Percentiles rank a stretch among this genome's conserved stretches.
phyloP scores from a whole-genome alignment of 2,888 invertebrate species.

The Drosophila bunnanda region DNA sequence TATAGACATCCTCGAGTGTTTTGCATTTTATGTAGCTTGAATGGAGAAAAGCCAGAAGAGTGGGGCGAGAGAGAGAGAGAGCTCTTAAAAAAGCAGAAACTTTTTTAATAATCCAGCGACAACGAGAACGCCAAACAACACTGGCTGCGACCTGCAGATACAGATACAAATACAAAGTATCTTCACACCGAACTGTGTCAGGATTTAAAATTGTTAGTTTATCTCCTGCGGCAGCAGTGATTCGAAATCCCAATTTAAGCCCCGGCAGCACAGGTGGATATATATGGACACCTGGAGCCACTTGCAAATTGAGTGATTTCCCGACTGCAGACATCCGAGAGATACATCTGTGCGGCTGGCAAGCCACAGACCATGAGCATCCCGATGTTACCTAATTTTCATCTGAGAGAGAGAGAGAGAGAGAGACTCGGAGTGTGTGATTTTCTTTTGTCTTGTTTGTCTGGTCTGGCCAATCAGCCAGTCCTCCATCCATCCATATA shows the following conservation, averaged over 20 bases:
- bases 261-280: neutral
- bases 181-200: slow-evolving; percentile 36
- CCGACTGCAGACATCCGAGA: slow-evolving; percentile 6
- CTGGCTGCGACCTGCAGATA: slow-evolving; percentile 17
- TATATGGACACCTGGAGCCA: slow-evolving; percentile 27
- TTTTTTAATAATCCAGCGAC: slow-evolving; percentile 76
- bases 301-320: slow-evolving; percentile 35
- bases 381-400: slow-evolving; percentile 27
- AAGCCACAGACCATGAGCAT: slow-evolving; percentile 31
- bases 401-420: neutral
- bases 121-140: slow-evolving; percentile 33
- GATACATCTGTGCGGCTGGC: slow-evolving; percentile 17
- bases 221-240: slow-evolving; percentile 45
- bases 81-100: slow-evolving; percentile 72
- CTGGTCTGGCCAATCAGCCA: slow-evolving; percentile 20
- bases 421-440: slow-evolving; percentile 8
- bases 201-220: slow-evolving; percentile 73
- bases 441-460: slow-evolving; percentile 14
- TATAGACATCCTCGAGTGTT: slow-evolving; percentile 74
- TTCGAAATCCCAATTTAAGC: slow-evolving; percentile 37
- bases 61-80: neutral
- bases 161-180: slow-evolving; percentile 34
- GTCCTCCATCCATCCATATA: neutral
- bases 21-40: slow-evolving; percentile 73
- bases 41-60: slow-evolving; percentile 28